phyloP scores from a whole-genome alignment of 2,888 invertebrate species.

The Oscheius myriophilus region DNA sequence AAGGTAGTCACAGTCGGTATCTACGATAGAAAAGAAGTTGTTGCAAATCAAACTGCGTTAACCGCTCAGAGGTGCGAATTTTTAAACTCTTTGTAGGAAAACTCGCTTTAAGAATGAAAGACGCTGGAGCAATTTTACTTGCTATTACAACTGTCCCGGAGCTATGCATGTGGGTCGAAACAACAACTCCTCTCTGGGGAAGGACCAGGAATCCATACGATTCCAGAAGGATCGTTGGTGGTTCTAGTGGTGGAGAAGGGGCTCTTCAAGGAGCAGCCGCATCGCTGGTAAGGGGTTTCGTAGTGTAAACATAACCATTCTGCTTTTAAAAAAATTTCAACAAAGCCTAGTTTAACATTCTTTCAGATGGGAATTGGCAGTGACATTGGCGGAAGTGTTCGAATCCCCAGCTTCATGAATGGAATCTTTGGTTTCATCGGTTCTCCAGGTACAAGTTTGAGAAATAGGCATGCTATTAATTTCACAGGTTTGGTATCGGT shows the following conservation, averaged over 20 bases:
- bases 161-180: slow-evolving; percentile 25
- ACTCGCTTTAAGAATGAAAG: slow-evolving; percentile 11
- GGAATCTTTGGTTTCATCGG: slow-evolving; percentile 21
- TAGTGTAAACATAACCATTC: no score
- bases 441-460: slow-evolving; percentile 7
- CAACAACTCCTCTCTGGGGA: slow-evolving; percentile 10
- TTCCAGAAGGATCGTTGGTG: slow-evolving; percentile 23
- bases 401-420: slow-evolving; percentile 13
- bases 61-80: not conserved
- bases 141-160: slow-evolving; percentile 29
- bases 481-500: not conserved
- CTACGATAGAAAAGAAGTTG: not conserved
- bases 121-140: slow-evolving; percentile 27
- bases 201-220: slow-evolving; percentile 30
- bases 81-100: no score
- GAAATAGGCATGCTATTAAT: not conserved
- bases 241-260: slow-evolving; percentile 30
- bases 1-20: slow-evolving; percentile 4
- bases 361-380: slow-evolving; percentile 27
- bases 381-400: slow-evolving; percentile 23
- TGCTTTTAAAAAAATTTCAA: no score
- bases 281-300: slow-evolving; percentile 21
- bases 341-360: no score
- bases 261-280: slow-evolving; percentile 23
- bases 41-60: not conserved